Conservation (phyloP, 2,888 invertebrate species). For the Aphidoletes aphidimyza region DNA sequence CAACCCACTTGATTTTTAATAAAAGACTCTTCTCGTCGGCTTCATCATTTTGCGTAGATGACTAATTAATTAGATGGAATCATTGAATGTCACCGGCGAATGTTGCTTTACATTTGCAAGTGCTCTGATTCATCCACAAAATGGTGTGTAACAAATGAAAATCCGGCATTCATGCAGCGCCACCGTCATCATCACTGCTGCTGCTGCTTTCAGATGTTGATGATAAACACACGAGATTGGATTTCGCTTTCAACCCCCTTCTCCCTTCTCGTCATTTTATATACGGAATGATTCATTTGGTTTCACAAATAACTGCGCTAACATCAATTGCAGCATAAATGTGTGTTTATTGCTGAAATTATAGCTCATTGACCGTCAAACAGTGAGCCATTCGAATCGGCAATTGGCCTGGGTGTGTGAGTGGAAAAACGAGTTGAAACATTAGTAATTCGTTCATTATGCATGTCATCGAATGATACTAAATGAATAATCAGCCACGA, state of each 20-base stretch:
- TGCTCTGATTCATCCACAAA: neutral
- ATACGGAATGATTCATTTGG: conserved; percentile 12
- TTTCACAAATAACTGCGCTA: neutral
- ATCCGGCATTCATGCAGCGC: neutral
- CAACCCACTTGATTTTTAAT: conserved; percentile 18
- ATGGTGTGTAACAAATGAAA: neutral
- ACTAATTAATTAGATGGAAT: neutral
- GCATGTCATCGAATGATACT: neutral
- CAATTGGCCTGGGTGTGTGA: too few relatives aligned
- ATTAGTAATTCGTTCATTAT: neutral
- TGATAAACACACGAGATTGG: neutral
- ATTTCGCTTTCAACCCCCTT: neutral
- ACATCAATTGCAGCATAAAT: neutral
- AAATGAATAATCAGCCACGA: conserved; percentile 13
- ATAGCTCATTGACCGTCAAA: too few relatives aligned
- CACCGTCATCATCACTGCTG: too few relatives aligned
- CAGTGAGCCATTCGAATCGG: too few relatives aligned
- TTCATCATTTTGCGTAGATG: neutral
- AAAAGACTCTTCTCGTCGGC: neutral
- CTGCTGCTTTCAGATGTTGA: too few relatives aligned
- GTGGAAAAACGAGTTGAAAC: neutral
- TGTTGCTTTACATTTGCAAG: neutral
- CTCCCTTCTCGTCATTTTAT: neutral
- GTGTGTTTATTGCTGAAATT: too few relatives aligned
- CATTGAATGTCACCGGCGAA: neutral